A percentile compares a stretch with the other conserved stretches of the same genome.
These are phyloP conservation scores for Vulpes vulpes DNA, from an alignment of 2,113 vertebrate genomes.

Conservation along the genomic window DNA sequence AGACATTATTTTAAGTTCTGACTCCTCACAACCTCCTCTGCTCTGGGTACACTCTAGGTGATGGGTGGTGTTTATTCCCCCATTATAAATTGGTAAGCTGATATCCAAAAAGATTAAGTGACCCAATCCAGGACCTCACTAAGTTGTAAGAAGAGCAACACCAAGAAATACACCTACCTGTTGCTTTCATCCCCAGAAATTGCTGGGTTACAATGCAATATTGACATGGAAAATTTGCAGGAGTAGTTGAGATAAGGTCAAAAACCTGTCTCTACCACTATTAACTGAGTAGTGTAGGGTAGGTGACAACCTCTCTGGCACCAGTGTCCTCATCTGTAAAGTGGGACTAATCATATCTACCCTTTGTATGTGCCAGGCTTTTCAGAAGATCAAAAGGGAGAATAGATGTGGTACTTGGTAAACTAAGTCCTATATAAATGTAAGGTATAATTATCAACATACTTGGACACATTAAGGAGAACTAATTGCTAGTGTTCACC, in stretches of 20 bases:
- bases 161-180: not conserved
- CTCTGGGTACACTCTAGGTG: not conserved
- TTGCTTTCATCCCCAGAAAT: not conserved
- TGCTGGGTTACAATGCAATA: not conserved
- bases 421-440: not conserved
- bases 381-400: conserved; percentile 39
- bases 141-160: not conserved
- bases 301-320: not conserved
- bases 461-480: conserved; percentile 1
- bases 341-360: not conserved
- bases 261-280: not conserved
- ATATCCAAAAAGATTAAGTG: conserved; percentile 33
- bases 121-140: not conserved
- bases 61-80: not conserved
- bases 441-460: conserved; percentile 18
- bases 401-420: not conserved
- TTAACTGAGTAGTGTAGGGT: not conserved
- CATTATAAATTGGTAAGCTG: not conserved
- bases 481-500: conserved; percentile 26
- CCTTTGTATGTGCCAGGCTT: not conserved
- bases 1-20: not conserved
- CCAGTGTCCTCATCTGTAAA: not conserved
- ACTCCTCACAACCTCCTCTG: not conserved
- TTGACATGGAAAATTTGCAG: not conserved
- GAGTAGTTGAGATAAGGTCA: not conserved